Base-by-base conservation (phyloP, 2,888 invertebrate genomes). In the Anthophora plumipes region DNA sequence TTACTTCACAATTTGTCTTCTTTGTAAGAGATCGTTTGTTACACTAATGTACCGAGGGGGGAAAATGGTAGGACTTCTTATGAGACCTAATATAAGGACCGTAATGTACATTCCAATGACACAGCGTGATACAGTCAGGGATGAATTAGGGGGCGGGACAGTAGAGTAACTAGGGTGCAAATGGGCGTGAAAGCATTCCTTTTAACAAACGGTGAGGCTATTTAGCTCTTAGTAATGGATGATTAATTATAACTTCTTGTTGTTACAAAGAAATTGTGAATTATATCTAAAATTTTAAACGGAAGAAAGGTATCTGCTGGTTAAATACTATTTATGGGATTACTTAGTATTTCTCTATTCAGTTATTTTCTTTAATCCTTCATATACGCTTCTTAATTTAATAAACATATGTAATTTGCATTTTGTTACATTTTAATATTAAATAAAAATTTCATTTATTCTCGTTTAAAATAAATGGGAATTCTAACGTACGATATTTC, bases 51-150 rank as follows among this genome's bases (percentile, higher is more conserved):
- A 12, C 20, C 9, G 9, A 9, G 54, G 20, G 12, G n/a, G 11
- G 17, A 37, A 52, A 52, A 22, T 52, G 52, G 11, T 37, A 3
- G 57, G 4, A 57, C 8, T 31, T 57, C 22, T 39, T n/a, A 37
- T 57, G 9, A 17, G 17, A n/a, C 17, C 6, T 37, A n/a, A 57
- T 57, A 31, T 57, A 57, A n/a, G 12, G 52, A 1, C 14, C 14
- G 1, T 46, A 20, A 52, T 57, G 57, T 9, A 57, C 57, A 22
- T 37, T 57, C 17, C 39, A 39, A 37, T 57, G 37, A 57, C 31
- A 37, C 57, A 57, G 39, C n/a, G 37, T 57, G 57, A 39, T 57
- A n/a, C 37, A 37, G 37, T 57, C 57, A 39, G 57, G 57, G 57
- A 22, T 64, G 39, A 37, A 64, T 64, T 39, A 50, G 31, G 14